Base-by-base conservation (phyloP, 2,797 vertebrate genomes). In the Tokudaia muenninki region DNA sequence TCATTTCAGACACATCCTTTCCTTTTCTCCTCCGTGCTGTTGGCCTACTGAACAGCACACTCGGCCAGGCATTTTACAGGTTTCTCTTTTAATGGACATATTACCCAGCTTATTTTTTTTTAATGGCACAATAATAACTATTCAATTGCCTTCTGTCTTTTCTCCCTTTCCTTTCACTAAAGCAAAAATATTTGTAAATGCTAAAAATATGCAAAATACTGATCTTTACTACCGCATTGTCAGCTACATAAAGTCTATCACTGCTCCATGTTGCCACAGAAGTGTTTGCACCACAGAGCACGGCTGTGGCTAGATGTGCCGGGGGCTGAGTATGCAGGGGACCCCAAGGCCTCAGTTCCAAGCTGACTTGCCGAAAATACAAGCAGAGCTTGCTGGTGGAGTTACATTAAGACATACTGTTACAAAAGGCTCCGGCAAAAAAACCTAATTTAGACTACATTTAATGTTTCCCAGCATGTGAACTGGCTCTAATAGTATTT, bases 131-230 rank as follows among this genome's bases (percentile, higher is more conserved):
- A 75, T 81, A 98, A 97, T 86, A 97, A 97, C 97, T 97, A 94
- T 94, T 97, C 90, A 90, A 87, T 91, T 79, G 52, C 88, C 87
- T 98, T 92, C 87, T 91, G 96, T 24, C 97, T 52, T 78, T 89
- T 61, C 87, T 95, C 86, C 95, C 97, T 94, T 92, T 97, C 75
- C 94, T 98, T 90, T 97, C 92, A 94, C 61, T 92, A 98, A 98
- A 98, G 97, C 97, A 98, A 97, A 96, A 96, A 89, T 57, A 90
- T 94, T 70, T 97, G 52, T 77, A 88, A 96, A 98, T 97, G 97
- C 97, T 98, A 98, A 98, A 98, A 96, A 37, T 81, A 92, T 82
- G 97, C 94, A 97, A 97, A 98, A 98, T 96, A 98, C 96, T 97
- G 94, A 98, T 90, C 13, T 96, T 83, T 98, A 96, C 97, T 55